Base-by-base conservation (phyloP, 1,140 invertebrate species). In the Linepithema humile region DNA sequence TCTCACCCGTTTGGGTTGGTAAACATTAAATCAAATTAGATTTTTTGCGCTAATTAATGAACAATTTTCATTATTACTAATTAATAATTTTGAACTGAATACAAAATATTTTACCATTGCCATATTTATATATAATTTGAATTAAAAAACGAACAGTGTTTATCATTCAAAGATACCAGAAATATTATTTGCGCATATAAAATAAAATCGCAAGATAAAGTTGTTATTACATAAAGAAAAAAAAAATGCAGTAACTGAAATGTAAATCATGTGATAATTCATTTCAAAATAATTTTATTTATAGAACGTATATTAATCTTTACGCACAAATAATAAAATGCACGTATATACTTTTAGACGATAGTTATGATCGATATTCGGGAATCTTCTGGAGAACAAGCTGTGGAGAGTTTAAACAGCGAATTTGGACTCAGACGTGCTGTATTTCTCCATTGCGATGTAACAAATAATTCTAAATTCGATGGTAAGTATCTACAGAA, bases 371-470 rank as follows among this genome's bases (percentile, higher is more conserved):
- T 95, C 0, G 95, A 95, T 77, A 86, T 93, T 50, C 90, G 92
- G 64, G 89, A 93, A 40, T 67, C 85, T 1, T 50, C 77, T 23
- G 94, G 95, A 0, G 69, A 82, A 55, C 83, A 91, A 17, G 91
- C 93, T 3, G 90, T 89, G 15, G 86, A 94, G 32, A 88, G 70
- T 1, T 64, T 95, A 1, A 94, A 94, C 53, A 59, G 85, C 0
- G 95, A 95, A 90, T 94, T 94, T 62, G 95, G 95, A 2, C 84
- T 90, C 10, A 93, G 94, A 12, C 91, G 92, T 60, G 92, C 91
- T 0, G 84, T 93, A 12, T 96, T 95, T 83, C 86, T 94, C 20
- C 92, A 93, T 55, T 95, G 95, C 72, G 94, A 95, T 60, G 92
- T 95, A 2, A 93, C 93, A 0, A 94, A 91, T 43, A 91, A 88